Evolutionary conservation across 2,113 vertebrate genomes (phyloP).

Genomic region (Albula goreensis): DNA sequence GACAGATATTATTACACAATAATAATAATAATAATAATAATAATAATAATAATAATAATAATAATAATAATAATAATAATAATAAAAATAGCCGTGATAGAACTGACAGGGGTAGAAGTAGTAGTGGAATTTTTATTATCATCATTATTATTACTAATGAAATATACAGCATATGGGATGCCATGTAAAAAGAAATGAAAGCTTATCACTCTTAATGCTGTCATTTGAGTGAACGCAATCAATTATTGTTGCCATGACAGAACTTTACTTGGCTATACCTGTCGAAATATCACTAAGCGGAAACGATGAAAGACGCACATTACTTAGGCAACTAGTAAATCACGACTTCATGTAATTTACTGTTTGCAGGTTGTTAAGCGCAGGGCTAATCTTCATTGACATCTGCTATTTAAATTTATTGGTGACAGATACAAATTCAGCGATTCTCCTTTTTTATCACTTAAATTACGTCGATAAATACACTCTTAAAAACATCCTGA

Average conservation of each 20-base stretch:
- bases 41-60: neutral
- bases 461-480: neutral
- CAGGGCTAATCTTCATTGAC: neutral
- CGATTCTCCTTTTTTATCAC: neutral
- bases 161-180: no score
- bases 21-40: neutral
- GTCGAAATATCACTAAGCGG: no score
- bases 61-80: no score
- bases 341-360: neutral
- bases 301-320: neutral
- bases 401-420: neutral
- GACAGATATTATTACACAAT: neutral
- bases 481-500: neutral
- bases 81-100: no score
- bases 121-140: no score
- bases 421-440: slow-evolving; percentile 1
- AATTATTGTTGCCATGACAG: no score
- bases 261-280: no score
- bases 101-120: no score
- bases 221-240: no score
- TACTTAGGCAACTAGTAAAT: neutral
- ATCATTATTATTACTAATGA: no score
- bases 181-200: no score
- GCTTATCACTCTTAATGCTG: no score
- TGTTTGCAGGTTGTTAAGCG: neutral